Conservation (phyloP, 2,113 vertebrate genomes). For the Sardina pilchardus region DNA sequence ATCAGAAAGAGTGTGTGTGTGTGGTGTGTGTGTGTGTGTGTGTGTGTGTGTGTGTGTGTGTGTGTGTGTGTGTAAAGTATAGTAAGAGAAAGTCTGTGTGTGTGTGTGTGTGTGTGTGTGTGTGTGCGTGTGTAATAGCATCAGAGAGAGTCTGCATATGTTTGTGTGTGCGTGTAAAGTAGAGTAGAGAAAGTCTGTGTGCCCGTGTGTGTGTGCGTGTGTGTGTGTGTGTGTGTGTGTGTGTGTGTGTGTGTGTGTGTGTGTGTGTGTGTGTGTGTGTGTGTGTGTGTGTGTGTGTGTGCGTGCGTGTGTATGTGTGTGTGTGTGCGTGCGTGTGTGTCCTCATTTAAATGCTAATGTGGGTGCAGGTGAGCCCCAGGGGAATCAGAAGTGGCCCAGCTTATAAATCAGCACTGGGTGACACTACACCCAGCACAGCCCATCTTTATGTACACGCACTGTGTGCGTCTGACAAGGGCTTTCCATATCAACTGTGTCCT, state of each 20-base stretch:
- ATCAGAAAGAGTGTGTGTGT: neutral
- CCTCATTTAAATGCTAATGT: slow-evolving; percentile 56
- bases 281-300: slow-evolving; percentile 18
- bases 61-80: neutral
- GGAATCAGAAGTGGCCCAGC: slow-evolving; percentile 11
- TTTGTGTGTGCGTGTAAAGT: neutral
- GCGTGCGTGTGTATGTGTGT: neutral
- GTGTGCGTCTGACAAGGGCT: slow-evolving; percentile 1
- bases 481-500: neutral
- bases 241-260: neutral
- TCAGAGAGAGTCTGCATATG: no score
- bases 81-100: neutral
- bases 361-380: slow-evolving; percentile 37
- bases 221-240: neutral
- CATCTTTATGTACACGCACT: neutral
- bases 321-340: neutral
- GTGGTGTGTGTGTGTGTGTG: neutral
- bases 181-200: neutral
- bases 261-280: slow-evolving; percentile 21
- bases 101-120: neutral
- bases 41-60: neutral
- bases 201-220: neutral
- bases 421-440: neutral
- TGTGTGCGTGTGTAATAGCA: neutral
- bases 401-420: neutral